Evolutionary conservation across 2,113 vertebrate species (phyloP), one percentile per base, ranked within the genome.

Genomic region (Okapia johnstoni): DNA sequence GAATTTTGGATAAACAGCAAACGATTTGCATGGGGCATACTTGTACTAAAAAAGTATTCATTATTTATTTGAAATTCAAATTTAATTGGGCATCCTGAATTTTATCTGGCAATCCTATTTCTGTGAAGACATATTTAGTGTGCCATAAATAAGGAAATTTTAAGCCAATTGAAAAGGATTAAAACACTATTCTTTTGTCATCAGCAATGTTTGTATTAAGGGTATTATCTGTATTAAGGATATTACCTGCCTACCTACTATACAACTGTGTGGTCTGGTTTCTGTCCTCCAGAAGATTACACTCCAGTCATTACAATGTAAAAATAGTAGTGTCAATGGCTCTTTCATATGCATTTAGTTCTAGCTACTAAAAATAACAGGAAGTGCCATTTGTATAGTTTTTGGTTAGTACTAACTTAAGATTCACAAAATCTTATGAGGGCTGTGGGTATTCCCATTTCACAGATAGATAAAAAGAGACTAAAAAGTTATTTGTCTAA

Each of bases 51-150:
- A 96, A 96, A 81, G 43, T 60, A 89, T 46, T 93, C 79, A 90
- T 93, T 93, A 73, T 95, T 95, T 96, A 97, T 97, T 85, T 95
- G 70, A 96, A 96, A 97, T 96, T 96, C 95, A 96, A 93, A 97
- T 98, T 96, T 94, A 96, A 96, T 28, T 87, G 95, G 86, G 50
- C 52, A 90, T 93, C 30, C 40, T 97, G 77, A 40, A 91, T 96
- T 97, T 95, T 95, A 94, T 96, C 93, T 90, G 85, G 93, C 92
- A 95, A 58, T 43, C 28, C 33, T 92, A 88, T 92, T 97, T 92
- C 93, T 97, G 88, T 76, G 55, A 95, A 96, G 92, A 90, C 70
- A 92, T 93, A 96, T 96, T 93, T 96, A 92, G 79, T 86, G 60
- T 46, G 63, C 23, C 88, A 61, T 19, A 97, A 96, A 88, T 43